Conservation (phyloP, 2,888 invertebrate genomes). For the Tromatobia lineatoria region DNA sequence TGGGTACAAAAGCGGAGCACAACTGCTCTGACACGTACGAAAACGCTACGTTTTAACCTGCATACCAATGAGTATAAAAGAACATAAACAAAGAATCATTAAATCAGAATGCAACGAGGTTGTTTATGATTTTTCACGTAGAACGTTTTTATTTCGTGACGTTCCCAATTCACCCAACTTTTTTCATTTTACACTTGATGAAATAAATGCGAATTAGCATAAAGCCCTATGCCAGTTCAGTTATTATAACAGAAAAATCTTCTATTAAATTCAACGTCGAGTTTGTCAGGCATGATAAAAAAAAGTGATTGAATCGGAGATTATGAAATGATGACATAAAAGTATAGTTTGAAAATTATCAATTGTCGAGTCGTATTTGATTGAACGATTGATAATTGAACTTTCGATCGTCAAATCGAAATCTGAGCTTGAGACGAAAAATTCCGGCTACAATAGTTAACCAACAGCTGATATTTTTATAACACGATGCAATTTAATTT, state of each 20-base stretch:
- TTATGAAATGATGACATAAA: background rate
- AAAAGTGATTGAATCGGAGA: background rate
- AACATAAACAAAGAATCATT: background rate
- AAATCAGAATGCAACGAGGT: background rate
- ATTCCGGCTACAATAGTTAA: no score
- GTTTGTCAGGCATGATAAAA: background rate
- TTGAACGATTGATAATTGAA: conserved; percentile 1
- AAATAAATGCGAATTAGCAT: background rate
- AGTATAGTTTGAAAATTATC: background rate
- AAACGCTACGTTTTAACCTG: conserved; percentile 19
- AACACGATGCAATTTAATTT: no score
- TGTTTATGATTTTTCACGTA: background rate
- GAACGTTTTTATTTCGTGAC: background rate
- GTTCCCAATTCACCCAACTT: background rate
- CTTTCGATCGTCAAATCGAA: background rate
- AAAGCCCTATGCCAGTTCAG: background rate
- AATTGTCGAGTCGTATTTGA: background rate
- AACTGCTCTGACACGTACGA: conserved; percentile 34
- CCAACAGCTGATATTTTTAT: no score
- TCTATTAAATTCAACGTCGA: background rate
- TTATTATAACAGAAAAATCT: background rate
- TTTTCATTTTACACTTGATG: background rate
- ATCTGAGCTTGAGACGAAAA: no score
- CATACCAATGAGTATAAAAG: conserved; percentile 42
- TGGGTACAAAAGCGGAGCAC: background rate